Percentiles rank a stretch among this genome's conserved stretches.
phyloP scores from a whole-genome alignment of 1,140 invertebrate genomes.

The Gonatopus flavifemur region DNA sequence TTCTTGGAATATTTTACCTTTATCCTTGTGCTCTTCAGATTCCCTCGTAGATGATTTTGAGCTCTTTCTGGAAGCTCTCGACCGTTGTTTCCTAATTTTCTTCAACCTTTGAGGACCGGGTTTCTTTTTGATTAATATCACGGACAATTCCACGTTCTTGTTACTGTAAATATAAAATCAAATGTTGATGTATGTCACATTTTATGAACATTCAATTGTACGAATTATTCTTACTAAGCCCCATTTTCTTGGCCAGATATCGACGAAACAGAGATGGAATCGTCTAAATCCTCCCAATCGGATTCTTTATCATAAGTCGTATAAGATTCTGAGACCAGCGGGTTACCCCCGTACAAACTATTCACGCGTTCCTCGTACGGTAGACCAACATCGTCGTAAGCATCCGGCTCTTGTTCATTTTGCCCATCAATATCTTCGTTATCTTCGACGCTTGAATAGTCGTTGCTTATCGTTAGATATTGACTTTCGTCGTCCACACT shows the following conservation, averaged over 20 bases:
- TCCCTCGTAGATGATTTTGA: constrained; percentile 16
- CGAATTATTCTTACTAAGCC: constrained; percentile 12
- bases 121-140: constrained; percentile 22
- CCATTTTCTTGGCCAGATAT: neutral
- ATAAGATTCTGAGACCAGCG: constrained; percentile 19
- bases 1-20: neutral
- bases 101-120: constrained; percentile 19
- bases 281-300: constrained; percentile 49
- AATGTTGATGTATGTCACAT: neutral
- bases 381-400: constrained; percentile 51
- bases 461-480: constrained; percentile 28
- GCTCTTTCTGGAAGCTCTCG: constrained; percentile 23
- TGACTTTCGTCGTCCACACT: constrained; percentile 13
- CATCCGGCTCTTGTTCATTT: constrained; percentile 28
- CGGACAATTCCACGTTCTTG: constrained; percentile 9
- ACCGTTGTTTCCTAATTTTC: constrained; percentile 28
- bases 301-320: constrained; percentile 39
- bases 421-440: constrained; percentile 12
- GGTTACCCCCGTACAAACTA: constrained; percentile 47
- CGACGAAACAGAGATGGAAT: constrained; percentile 3
- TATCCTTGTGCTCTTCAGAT: too few species aligned
- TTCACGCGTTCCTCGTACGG: constrained; percentile 43
- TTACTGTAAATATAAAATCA: neutral
- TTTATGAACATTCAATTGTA: neutral
- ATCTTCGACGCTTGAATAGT: constrained; percentile 39